Evolutionary conservation across 2,888 invertebrate genomes (phyloP).

Genomic region (Cephus spinipes): DNA sequence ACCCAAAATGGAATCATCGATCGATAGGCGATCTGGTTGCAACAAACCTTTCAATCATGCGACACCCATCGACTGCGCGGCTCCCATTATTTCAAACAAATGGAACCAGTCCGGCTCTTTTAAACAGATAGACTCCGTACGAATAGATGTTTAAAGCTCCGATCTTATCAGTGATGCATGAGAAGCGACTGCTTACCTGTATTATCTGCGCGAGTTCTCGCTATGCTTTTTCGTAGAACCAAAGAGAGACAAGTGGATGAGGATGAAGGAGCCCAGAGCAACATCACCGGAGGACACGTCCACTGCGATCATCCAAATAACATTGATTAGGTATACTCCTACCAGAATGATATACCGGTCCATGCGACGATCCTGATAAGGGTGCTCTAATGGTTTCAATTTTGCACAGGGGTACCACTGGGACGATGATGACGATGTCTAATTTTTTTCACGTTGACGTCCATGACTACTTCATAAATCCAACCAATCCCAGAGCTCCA

Average conservation of each 20-base stretch:
- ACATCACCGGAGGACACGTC: neutral
- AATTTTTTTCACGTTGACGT: neutral
- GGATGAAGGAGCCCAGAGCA: neutral
- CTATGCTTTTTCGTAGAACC: neutral
- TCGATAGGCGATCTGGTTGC: slow-evolving; percentile 50
- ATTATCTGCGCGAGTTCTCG: slow-evolving; percentile 8
- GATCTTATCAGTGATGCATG: slow-evolving; percentile 52
- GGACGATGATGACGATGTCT: neutral
- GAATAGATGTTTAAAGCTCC: slow-evolving; percentile 25
- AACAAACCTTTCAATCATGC: slow-evolving; percentile 57
- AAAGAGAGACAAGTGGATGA: neutral
- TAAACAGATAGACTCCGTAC: slow-evolving; percentile 23
- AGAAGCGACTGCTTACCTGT: slow-evolving; percentile 28
- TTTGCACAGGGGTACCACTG: neutral
- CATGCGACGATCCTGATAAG: neutral
- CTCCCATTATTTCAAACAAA: slow-evolving; percentile 45
- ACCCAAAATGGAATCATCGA: slow-evolving; percentile 55
- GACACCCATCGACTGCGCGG: slow-evolving; percentile 49
- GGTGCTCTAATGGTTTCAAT: neutral
- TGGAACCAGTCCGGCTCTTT: slow-evolving; percentile 25
- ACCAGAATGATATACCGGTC: neutral
- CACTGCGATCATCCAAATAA: neutral
- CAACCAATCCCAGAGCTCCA: neutral
- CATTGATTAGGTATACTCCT: neutral
- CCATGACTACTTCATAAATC: slow-evolving; percentile 30